A percentile compares a stretch with the other conserved stretches of the same genome.
These are phyloP conservation scores for Ennomos quercinarius DNA, from an alignment of 2,888 invertebrate species.

Conservation along the genomic window DNA sequence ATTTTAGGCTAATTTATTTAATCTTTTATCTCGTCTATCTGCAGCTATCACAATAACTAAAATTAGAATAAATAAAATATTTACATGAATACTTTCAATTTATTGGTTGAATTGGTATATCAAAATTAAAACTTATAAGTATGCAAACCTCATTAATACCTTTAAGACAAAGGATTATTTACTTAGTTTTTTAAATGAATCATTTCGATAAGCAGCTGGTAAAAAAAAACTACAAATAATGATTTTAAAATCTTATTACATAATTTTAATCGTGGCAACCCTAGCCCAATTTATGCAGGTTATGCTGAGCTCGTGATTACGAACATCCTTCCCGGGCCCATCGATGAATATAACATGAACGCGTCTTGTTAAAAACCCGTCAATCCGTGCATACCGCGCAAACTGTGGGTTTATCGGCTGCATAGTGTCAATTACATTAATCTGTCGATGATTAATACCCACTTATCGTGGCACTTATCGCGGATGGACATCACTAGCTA, in stretches of 20 bases:
- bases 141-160: too few species aligned
- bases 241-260: not conserved
- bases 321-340: constrained; percentile 61
- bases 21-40: too few species aligned
- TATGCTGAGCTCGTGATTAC: constrained; percentile 68
- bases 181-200: too few species aligned
- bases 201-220: too few species aligned
- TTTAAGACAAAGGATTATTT: too few species aligned
- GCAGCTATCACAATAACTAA: too few species aligned
- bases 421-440: constrained; percentile 48
- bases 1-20: too few species aligned
- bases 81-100: too few species aligned
- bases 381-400: constrained; percentile 66
- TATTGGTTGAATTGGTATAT: too few species aligned
- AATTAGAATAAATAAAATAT: too few species aligned
- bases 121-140: too few species aligned
- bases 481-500: constrained; percentile 31
- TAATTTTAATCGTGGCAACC: constrained; percentile 45
- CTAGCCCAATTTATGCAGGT: constrained; percentile 55
- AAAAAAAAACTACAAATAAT: not conserved
- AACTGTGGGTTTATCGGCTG: constrained; percentile 72
- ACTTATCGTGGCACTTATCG: constrained; percentile 16
- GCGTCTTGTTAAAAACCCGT: constrained; percentile 79
- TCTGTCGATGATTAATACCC: constrained; percentile 43
- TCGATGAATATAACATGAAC: constrained; percentile 75